Conservation (phyloP, 1,140 invertebrate genomes). For the Octopus bimaculoides region DNA sequence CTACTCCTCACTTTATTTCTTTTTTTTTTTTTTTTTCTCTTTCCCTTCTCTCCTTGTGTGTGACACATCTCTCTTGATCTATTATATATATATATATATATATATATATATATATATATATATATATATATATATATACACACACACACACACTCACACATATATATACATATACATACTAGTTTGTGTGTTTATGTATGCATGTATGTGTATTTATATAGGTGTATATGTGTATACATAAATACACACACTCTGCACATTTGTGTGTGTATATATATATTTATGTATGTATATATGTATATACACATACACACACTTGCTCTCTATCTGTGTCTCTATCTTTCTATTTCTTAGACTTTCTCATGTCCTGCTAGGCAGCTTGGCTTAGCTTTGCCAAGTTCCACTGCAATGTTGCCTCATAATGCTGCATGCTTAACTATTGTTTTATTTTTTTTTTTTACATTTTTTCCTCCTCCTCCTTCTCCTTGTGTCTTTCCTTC, state of each 20-base stretch:
- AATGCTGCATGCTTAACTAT: not conserved
- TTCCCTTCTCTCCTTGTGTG: not conserved
- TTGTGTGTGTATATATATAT: too few relatives aligned
- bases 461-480: too few relatives aligned
- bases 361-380: not conserved
- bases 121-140: not conserved
- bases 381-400: not conserved
- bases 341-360: not conserved
- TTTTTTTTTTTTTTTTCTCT: not conserved
- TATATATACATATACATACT: too few relatives aligned
- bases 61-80: not conserved
- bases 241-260: too few relatives aligned
- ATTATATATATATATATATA: not conserved
- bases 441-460: not conserved
- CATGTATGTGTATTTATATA: too few relatives aligned
- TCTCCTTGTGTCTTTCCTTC: too few relatives aligned
- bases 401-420: slow-evolving; percentile 1
- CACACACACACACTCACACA: too few relatives aligned
- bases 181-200: too few relatives aligned
- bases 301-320: too few relatives aligned
- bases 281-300: too few relatives aligned
- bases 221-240: too few relatives aligned
- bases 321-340: not conserved
- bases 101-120: too few relatives aligned
- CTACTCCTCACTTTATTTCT: not conserved